These are phyloP conservation scores for Dromas ardeola DNA, from an alignment of 2,113 vertebrate genomes.

Conservation along the genomic window DNA sequence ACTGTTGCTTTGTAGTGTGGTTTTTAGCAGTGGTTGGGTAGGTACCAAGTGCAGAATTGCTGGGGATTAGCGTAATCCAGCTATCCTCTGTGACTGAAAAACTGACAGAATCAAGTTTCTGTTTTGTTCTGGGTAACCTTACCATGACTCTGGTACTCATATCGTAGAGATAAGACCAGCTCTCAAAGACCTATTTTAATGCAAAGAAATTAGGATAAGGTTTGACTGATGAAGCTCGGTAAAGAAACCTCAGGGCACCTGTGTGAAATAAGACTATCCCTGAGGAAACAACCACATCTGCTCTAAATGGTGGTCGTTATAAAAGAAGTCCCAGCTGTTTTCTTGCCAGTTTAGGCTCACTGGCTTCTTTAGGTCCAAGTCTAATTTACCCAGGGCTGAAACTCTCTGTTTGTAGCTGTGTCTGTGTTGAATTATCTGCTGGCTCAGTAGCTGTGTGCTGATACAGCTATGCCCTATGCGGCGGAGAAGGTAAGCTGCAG, in stretches of 20 bases:
- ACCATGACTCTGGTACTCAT: fast-evolving
- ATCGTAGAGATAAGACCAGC: neutral
- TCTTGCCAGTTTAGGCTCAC: neutral
- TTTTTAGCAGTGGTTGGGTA: neutral
- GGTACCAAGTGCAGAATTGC: neutral
- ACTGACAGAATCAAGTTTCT: neutral
- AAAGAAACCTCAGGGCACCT: neutral
- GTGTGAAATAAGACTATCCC: neutral
- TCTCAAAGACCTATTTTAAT: neutral
- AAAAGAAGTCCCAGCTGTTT: neutral
- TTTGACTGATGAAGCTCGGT: neutral
- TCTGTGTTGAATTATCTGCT: fast-evolving
- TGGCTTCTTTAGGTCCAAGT: neutral
- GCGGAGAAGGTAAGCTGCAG: neutral
- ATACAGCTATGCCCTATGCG: fast-evolving
- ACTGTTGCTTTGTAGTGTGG: neutral
- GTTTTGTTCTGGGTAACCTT: neutral
- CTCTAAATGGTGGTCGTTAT: neutral
- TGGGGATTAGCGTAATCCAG: neutral
- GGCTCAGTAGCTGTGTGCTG: fast-evolving
- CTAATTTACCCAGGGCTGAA: neutral
- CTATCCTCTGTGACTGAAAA: neutral
- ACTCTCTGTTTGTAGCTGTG: neutral
- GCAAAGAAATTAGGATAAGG: neutral
- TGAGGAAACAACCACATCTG: neutral